Percentiles rank a stretch among this genome's conserved stretches.
phyloP scores from a whole-genome alignment of 1,140 invertebrate genomes.

The Heliconius melpomene region DNA sequence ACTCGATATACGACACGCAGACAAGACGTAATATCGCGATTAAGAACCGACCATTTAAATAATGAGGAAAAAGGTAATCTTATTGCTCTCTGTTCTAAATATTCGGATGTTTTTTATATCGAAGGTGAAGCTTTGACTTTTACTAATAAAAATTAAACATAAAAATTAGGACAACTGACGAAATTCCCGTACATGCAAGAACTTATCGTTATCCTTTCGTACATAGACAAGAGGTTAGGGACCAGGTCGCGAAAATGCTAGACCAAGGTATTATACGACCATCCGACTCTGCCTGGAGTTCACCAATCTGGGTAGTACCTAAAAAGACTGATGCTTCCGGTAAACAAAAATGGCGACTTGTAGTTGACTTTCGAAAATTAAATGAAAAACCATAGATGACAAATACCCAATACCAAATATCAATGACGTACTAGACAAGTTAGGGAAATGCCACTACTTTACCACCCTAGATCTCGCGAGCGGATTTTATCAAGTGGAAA shows the following conservation, averaged over 20 bases:
- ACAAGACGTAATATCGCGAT: slow-evolving; percentile 27
- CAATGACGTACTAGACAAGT: slow-evolving; percentile 32
- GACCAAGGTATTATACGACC: too few species aligned
- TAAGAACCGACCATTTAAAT: slow-evolving; percentile 34
- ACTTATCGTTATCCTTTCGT: slow-evolving; percentile 14
- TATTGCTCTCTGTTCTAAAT: slow-evolving; percentile 26
- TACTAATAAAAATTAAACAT: slow-evolving; percentile 36
- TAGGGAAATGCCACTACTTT: slow-evolving; percentile 22
- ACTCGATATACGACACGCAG: too few species aligned
- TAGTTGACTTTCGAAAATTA: slow-evolving; percentile 23
- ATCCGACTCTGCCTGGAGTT: slow-evolving; percentile 11
- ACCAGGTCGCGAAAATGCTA: slow-evolving; percentile 20
- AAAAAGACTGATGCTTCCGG: slow-evolving; percentile 20
- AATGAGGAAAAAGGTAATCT: slow-evolving; percentile 35
- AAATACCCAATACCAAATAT: slow-evolving; percentile 19
- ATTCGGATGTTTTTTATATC: slow-evolving; percentile 30
- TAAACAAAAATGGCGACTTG: slow-evolving; percentile 25
- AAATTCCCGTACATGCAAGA: neutral
- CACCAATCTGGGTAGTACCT: slow-evolving; percentile 20
- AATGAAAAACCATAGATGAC: slow-evolving; percentile 28
- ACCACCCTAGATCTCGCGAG: too few species aligned
- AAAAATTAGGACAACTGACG: neutral
- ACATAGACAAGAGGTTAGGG: slow-evolving; percentile 29
- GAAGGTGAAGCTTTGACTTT: slow-evolving; percentile 30
- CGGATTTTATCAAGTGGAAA: too few species aligned